Evolutionary conservation across 2,888 invertebrate species (phyloP), one percentile per base, ranked within the genome.

Genomic region (Protonemura montana): DNA sequence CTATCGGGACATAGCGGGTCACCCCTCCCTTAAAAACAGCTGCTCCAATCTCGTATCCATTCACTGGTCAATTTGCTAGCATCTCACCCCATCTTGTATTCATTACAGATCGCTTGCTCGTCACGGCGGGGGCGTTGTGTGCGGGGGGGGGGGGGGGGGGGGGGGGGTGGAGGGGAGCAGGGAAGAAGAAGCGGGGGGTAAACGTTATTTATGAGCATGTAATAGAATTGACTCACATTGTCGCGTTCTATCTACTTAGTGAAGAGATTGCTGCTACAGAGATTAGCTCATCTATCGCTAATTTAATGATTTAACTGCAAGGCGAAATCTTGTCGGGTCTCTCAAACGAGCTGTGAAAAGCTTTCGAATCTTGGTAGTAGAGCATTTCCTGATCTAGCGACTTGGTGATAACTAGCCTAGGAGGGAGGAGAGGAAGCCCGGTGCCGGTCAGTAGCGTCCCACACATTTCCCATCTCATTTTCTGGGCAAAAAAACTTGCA

Each of bases 41-140:
- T 59, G 59, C 59, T 7, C 16, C 59, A 59, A 59, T 59, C 59
- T 59, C 21, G 16, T 16, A 59, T 59, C 59, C 21, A 59, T 59
- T 59, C 59, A 59, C 59, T 59, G 59, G 59, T 59, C 59, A 59
- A 59, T 59, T 59, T 59, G 59, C 59, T 59, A 21, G 59, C 59
- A 13, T 16, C 59, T 10, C 21, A 10, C 59, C 59, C 59, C 16
- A 59, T 59, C 59, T 59, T 59, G 16, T 13, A 59, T 59, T 59
- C 59, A 59, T 59, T 59, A 59, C 59, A 59, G 59, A 59, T 59
- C 59, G 21, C 59, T 59, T 10, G 16, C 59, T 59, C 21, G 59
- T 59, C 7, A 59, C 59, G 59, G 59, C 16, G 59, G 59, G 7
- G 59, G 59, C 59, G 13, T 5, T 7, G 41, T 41, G 41, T 7